Base-by-base conservation (phyloP, 2,888 invertebrate species). In the Trachelus tabidus region DNA sequence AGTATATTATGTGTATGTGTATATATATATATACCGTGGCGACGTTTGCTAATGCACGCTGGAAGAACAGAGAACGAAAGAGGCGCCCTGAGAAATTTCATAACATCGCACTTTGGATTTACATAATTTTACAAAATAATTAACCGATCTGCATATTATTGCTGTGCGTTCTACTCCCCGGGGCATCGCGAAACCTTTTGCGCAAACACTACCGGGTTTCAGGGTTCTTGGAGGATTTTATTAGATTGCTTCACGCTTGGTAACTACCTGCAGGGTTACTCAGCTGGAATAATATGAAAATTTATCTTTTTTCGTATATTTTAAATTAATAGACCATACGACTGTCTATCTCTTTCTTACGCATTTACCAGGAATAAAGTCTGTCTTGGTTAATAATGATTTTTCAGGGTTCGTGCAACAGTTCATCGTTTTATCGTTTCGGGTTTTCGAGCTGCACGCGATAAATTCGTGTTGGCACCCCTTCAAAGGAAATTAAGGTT, bases 71-170 rank as follows among this genome's bases (percentile, higher is more conserved):
- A 56, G 23, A 4, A 23, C 56, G 56, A 56, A 56, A 56, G 56
- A 56, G 56, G 56, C 56, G 15, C 23, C 56, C 56, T 56, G 56
- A 73, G 80, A 80, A 82, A 83, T 81, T 84, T 79, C 82, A 80
- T 81, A 78, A 81, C 79, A 76, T 76, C 73, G 23, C 75, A 76
- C 33, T 68, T 73, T 33, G 40, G 80, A 87, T 88, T 86, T 87
- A 81, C 87, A 88, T 86, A 86, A 89, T 87, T 89, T 83, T 69
- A 80, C 79, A 83, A 83, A 87, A 87, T 84, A 87, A 87, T 87
- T 85, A 86, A 88, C 86, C 84, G 84, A 87, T 89, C 84, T 86
- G 84, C 85, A 87, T 86, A 87, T 83, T 79, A 75, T 73, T 76
- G 78, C 74, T 34, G 75, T 73, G 78, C 56, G 56, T 56, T 9